A percentile compares a stretch with the other conserved stretches of the same genome.
Evolutionary conservation across 2,888 invertebrate genomes (phyloP).

Genomic region (Eretmocerus hayati): DNA sequence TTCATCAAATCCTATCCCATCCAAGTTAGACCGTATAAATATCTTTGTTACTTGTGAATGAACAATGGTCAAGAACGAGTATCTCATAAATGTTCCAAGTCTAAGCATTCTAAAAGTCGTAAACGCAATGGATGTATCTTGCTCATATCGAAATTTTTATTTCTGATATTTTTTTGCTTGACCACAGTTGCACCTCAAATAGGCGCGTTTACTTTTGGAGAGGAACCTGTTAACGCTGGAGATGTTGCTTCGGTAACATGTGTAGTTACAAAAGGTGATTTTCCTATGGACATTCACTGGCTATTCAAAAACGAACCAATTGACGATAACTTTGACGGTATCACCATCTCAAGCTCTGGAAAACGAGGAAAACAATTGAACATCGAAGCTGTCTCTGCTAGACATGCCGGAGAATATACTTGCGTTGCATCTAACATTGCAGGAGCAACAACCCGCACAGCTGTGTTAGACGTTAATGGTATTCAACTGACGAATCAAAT

Average conservation of each 20-base stretch:
- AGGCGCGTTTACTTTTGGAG: constrained; percentile 65
- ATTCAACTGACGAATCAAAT: constrained; percentile 6
- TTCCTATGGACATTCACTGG: constrained; percentile 48
- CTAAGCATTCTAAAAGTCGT: no score
- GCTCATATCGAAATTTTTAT: no score
- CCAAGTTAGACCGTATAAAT: no score
- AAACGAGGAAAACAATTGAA: constrained; percentile 25
- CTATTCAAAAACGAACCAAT: constrained; percentile 28
- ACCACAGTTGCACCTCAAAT: constrained; percentile 65
- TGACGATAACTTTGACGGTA: constrained; percentile 4
- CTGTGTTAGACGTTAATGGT: constrained; percentile 38
- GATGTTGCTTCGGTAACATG: constrained; percentile 68
- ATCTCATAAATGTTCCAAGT: no score
- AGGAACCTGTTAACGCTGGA: constrained; percentile 69
- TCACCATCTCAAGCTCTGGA: constrained; percentile 14
- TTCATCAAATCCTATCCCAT: no score
- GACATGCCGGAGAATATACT: constrained; percentile 43
- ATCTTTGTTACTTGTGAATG: no score
- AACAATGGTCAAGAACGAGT: no score
- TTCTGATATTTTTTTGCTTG: no score
- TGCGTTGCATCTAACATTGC: constrained; percentile 36
- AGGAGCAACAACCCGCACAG: constrained; percentile 34
- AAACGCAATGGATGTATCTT: no score
- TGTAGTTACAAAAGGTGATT: constrained; percentile 67
- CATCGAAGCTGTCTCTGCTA: constrained; percentile 37